These are phyloP conservation scores for Heteromurus nitidus DNA, from an alignment of 2,888 invertebrate genomes.

Conservation along the genomic window DNA sequence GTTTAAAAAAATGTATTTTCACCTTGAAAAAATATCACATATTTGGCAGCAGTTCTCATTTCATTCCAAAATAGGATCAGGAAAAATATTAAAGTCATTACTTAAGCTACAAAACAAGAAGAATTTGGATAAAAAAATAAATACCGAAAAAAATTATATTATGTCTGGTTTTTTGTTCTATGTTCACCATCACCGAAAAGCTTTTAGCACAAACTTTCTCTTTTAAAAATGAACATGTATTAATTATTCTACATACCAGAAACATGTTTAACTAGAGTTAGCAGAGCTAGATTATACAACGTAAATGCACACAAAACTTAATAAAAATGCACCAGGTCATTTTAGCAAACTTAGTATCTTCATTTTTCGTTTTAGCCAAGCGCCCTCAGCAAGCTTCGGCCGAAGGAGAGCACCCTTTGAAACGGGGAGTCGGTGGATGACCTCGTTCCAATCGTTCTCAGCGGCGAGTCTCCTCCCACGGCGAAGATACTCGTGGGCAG, in stretches of 20 bases:
- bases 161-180: neutral
- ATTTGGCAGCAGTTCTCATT: neutral
- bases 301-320: constrained; percentile 18
- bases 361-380: constrained; percentile 31
- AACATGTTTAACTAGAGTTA: neutral
- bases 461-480: constrained; percentile 59
- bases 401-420: constrained; percentile 61
- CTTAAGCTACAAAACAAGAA: neutral
- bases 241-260: neutral
- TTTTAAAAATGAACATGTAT: neutral
- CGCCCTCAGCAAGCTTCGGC: constrained; percentile 54
- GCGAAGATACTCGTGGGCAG: constrained; percentile 68
- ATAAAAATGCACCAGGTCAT: neutral
- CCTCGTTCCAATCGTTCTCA: constrained; percentile 45
- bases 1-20: neutral
- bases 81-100: neutral
- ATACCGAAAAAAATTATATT: neutral
- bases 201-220: neutral
- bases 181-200: neutral
- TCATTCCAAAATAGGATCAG: neutral
- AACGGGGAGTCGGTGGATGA: constrained; percentile 57
- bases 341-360: too few relatives aligned
- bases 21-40: neutral
- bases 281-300: constrained; percentile 4
- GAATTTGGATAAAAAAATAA: neutral